Evolutionary conservation across 1,140 invertebrate genomes (phyloP), one percentile per base, ranked within the genome.

Genomic region (Heliconius hewitsoni): DNA sequence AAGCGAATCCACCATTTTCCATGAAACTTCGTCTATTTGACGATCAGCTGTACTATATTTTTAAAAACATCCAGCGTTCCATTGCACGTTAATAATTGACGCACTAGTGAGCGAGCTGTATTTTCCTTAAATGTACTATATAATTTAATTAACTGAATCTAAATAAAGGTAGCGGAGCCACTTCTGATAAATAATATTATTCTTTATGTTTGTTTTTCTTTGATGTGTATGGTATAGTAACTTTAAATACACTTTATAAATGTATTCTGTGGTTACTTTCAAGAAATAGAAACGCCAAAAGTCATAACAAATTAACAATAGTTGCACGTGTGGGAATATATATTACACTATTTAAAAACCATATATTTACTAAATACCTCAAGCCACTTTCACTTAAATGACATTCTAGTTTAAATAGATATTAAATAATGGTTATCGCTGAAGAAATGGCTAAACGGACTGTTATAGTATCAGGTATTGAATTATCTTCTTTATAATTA

Each of bases 1-100:
- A 77, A 82, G 74, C 82, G 83, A 89, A 86, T 90, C 86, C 86
- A 93, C 89, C 91, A 94, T 94, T 89, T 91, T 89, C 86, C 86
- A 80, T 81, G 81, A 80, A 86, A 82, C 85, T 85, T 80, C 86
- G 76, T 85, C 82, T 57, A 74, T 79, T 80, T 85, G 81, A 87
- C 91, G 86, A 93, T 94, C 93, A 94, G 93, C 93, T 94, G 92
- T 94, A 91, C 85, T 91, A 81, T 92, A 92, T 90, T 92, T 91
- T 92, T 90, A 91, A 90, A 89, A 92, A 91, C 86, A 91, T 71
- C 73, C 50, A 74, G 81, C 84, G 85, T 86, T 89, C 85, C 87
- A 60, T 83, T 89, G 72, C n/a, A 81, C 71, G 42, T 52, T 71
- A 46, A 27, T 55, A 60, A n/a, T 60, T 30, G 9, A 30, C 5